Evolutionary conservation across 2,888 invertebrate species (phyloP).

Genomic region (Euplagia quadripunctaria): DNA sequence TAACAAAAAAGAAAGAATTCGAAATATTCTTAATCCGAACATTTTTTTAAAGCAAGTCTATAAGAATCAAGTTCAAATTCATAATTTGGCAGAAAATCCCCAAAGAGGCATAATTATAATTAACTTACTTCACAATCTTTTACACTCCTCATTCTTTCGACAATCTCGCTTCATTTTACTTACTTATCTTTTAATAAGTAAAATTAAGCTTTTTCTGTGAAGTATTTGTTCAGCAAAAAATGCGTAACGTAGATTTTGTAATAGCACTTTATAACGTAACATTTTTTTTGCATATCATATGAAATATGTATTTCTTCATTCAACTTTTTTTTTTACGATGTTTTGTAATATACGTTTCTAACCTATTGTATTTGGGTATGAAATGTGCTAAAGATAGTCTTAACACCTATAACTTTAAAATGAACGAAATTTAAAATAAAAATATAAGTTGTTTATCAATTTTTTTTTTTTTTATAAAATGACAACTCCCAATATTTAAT

Average conservation of each 20-base stretch:
- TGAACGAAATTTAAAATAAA: background rate
- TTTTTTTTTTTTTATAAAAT: too few species aligned
- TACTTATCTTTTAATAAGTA: slow-evolving; percentile 23
- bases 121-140: slow-evolving; percentile 35
- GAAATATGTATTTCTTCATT: too few species aligned
- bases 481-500: too few species aligned
- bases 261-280: background rate
- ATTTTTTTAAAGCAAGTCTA: slow-evolving; percentile 7
- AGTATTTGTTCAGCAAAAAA: background rate
- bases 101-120: slow-evolving; percentile 30
- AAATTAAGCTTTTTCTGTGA: slow-evolving; percentile 16
- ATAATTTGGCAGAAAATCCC: slow-evolving; percentile 26
- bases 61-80: slow-evolving; percentile 31
- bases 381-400: too few species aligned
- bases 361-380: too few species aligned
- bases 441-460: background rate
- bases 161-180: slow-evolving; percentile 24
- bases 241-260: background rate
- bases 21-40: background rate
- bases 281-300: too few species aligned
- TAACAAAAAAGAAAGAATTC: slow-evolving; percentile 1
- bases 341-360: too few species aligned
- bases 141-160: slow-evolving; percentile 22
- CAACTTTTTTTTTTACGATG: too few species aligned
- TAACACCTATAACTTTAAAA: too few species aligned